These are phyloP conservation scores for Pyrocephalus nanus DNA, from an alignment of 2,797 vertebrate genomes.

Conservation along the genomic window DNA sequence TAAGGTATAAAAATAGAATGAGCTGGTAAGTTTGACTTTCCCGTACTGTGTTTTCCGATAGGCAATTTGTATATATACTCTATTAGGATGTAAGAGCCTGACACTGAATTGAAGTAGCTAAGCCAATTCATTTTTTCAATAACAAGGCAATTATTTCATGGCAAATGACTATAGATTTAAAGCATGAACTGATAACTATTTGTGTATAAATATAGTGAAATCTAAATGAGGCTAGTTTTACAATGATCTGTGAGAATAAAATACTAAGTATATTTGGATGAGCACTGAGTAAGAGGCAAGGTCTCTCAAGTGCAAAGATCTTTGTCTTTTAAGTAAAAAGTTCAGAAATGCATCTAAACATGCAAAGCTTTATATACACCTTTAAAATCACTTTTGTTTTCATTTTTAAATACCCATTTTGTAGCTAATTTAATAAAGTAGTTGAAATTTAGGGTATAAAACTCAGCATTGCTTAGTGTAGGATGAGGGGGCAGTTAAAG, in stretches of 20 bases:
- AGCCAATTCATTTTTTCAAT: conserved; percentile 42
- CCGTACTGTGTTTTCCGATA: conserved; percentile 16
- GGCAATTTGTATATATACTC: conserved; percentile 43
- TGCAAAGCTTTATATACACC: conserved; percentile 40
- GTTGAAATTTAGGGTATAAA: conserved; percentile 56
- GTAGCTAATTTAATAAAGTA: conserved; percentile 75
- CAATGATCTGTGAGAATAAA: conserved; percentile 33
- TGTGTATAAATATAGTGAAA: neutral
- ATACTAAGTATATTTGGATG: conserved; percentile 23
- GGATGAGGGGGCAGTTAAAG: conserved; percentile 64
- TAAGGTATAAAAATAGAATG: conserved; percentile 47
- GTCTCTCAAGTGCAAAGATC: neutral
- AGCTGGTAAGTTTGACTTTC: conserved; percentile 16
- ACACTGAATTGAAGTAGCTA: neutral
- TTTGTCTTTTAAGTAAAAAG: conserved; percentile 35
- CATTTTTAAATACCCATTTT: conserved; percentile 69
- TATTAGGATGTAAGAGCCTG: neutral
- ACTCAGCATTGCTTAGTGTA: conserved; percentile 60
- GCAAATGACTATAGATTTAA: conserved; percentile 8
- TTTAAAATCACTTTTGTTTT: conserved; percentile 62
- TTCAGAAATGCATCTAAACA: conserved; percentile 59
- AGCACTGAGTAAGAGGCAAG: neutral
- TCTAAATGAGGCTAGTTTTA: conserved; percentile 2
- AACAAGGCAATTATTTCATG: conserved; percentile 44
- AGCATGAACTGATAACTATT: neutral